Evolutionary conservation across 1,140 invertebrate species (phyloP), one percentile per base, ranked within the genome.

Genomic region (Drosophila arizonae): DNA sequence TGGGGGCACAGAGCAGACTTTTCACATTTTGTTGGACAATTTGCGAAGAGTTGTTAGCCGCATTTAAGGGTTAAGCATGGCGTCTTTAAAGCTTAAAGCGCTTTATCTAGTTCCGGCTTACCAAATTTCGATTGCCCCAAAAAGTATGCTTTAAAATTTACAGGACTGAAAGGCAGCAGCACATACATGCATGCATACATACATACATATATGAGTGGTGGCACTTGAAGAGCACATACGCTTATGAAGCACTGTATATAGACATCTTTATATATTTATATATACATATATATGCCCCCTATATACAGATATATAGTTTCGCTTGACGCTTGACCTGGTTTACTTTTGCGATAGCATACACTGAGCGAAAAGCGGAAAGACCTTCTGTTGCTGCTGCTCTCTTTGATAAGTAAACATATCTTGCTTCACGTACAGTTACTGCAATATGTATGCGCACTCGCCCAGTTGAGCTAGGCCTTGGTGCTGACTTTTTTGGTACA

Each of bases 301-400:
- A 30, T 52, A n/a, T 52, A 52, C 13, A n/a, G 26, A 70, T 58
- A 50, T 65, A 65, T 36, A 77, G 73, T 54, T 67, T 33, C 39
- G 39, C 71, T 66, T 72, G 70, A 88, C 68, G 84, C 84, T 88
- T 88, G 84, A 84, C 84, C 84, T 88, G 84, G 84, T 88, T 88
- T 88, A 84, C 77, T 80, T 46, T 9, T 80, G 54, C 33, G 54
- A 24, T 62, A 79, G 61, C 63, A 41, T 76, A 50, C 58, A 68
- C 63, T 50, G 64, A 60, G 51, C 63, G 24, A 67, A 77, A 73
- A 60, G 17, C 55, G 63, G 68, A 61, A 73, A 60, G n/a, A n/a
- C 26, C 33, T 41, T 24, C 13, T 13, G 39, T 65, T 11, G 10
- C 46, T 39, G 36, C 36, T 39, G 36, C 10, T 39, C 36, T 21